These are phyloP conservation scores for Luidia sarsii DNA, from an alignment of 53 echinoderm and acorn worm species.

Conservation along the genomic window DNA sequence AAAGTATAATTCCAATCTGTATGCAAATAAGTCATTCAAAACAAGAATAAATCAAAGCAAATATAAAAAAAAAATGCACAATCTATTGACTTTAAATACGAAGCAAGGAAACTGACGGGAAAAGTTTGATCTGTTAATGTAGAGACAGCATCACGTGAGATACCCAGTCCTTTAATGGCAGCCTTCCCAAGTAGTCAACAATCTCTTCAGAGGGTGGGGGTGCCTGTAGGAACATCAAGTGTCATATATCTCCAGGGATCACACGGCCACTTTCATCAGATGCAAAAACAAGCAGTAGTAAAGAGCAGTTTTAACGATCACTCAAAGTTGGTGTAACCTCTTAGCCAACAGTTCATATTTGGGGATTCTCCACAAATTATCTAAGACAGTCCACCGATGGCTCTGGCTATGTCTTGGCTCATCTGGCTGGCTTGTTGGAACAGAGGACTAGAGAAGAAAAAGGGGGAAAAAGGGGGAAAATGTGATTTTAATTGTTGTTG, in stretches of 20 bases:
- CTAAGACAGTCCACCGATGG: constrained; percentile 64
- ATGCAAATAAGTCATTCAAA: too few species aligned
- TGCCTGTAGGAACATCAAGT: neutral
- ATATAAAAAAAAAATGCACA: too few species aligned
- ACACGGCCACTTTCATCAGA: neutral
- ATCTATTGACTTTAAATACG: too few species aligned
- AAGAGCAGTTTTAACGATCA: neutral
- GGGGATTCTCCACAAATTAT: neutral
- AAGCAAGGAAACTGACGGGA: too few species aligned
- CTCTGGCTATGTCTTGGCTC: constrained; percentile 32
- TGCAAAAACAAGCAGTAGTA: neutral
- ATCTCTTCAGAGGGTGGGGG: neutral
- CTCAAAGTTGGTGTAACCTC: neutral
- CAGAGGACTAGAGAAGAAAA: constrained; percentile 52
- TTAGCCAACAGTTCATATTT: neutral
- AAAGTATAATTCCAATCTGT: too few species aligned
- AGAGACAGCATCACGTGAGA: too few species aligned
- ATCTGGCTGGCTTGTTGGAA: constrained; percentile 46
- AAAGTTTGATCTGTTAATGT: too few species aligned
- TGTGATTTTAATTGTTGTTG: neutral
- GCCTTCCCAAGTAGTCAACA: too few species aligned
- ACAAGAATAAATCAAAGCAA: too few species aligned
- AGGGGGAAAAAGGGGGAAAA: neutral
- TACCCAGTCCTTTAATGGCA: too few species aligned
- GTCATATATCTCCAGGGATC: neutral